Conservation (phyloP, 1,140 invertebrate species). For the Colletes gigas region DNA sequence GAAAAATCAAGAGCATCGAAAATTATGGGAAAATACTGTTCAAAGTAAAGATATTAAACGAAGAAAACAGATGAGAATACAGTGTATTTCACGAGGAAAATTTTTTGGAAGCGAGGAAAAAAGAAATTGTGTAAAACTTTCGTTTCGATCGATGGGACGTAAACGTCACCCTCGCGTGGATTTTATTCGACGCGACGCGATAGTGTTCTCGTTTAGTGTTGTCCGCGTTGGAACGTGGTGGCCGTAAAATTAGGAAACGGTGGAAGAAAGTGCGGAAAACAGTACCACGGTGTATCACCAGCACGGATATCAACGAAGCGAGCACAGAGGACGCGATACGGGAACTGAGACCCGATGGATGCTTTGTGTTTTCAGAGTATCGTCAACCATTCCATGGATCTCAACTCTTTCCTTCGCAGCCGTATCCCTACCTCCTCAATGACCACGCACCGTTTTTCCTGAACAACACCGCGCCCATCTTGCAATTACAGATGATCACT, state of each 20-base stretch:
- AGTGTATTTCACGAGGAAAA: too few relatives aligned
- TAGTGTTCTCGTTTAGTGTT: neutral
- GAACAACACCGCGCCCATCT: slow-evolving; percentile 40
- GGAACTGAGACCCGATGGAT: slow-evolving; percentile 61
- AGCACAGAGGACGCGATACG: slow-evolving; percentile 54
- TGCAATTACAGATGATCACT: slow-evolving; percentile 37
- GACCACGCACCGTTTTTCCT: slow-evolving; percentile 45
- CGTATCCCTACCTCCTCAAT: slow-evolving; percentile 40
- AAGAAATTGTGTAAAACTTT: too few relatives aligned
- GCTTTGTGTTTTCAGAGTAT: slow-evolving; percentile 61
- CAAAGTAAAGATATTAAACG: neutral
- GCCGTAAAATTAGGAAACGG: neutral
- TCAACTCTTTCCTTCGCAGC: slow-evolving; percentile 46
- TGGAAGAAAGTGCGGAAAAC: neutral
- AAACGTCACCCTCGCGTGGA: too few relatives aligned
- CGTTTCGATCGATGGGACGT: too few relatives aligned
- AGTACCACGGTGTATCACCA: slow-evolving; percentile 28
- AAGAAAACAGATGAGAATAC: neutral
- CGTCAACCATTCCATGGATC: slow-evolving; percentile 44
- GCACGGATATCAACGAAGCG: slow-evolving; percentile 47
- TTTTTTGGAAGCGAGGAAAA: too few relatives aligned
- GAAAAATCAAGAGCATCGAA: too few relatives aligned
- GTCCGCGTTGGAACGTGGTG: neutral
- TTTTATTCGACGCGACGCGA: neutral
- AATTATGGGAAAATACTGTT: too few relatives aligned